Base-by-base conservation (phyloP, 1,140 invertebrate species). In the Samia ricini region DNA sequence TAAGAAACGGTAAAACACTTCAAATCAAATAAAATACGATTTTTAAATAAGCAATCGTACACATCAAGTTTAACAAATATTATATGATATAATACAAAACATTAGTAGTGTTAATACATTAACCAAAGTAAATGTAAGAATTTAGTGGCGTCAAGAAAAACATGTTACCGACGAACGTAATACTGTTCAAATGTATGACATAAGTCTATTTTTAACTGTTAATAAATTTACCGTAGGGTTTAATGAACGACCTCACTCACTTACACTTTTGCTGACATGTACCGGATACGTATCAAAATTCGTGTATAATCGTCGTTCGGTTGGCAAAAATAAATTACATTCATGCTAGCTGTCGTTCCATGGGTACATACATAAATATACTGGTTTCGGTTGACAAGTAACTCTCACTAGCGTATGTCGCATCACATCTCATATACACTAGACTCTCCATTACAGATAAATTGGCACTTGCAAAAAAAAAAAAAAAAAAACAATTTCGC, bases 371-470 rank as follows among this genome's bases (percentile, higher is more conserved):
- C n/a, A n/a, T n/a, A n/a, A n/a, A n/a, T 48, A 86, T 86, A 85
- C 86, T 84, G 85, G 85, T 87, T 89, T 87, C 74, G 86, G 80
- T n/a, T 78, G 77, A 79, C 77, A 79, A 79, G 71, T 84, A 86
- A 90, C 85, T 88, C 88, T 90, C 88, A 88, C 88, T 90, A 69
- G 76, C 79, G 79, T 77, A 84, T 85, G 85, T 83, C 85, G 82
- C 72, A 69, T 76, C 71, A 67, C 78, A 86, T 88, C 81, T 85
- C 77, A 74, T 74, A 75, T 51, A 23, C 69, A 72, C 72, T 66
- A 75, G 74, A 77, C 78, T 77, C 71, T 79, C 78, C 81, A 82
- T 85, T 81, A 78, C 79, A 73, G 67, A 86, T 82, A 81, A 82
- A 85, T 84, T 85, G 81, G 80, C 81, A 81, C 56, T 70, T 65